Conservation (phyloP, 2,888 invertebrate genomes). For the Megalurothrips usitatus region DNA sequence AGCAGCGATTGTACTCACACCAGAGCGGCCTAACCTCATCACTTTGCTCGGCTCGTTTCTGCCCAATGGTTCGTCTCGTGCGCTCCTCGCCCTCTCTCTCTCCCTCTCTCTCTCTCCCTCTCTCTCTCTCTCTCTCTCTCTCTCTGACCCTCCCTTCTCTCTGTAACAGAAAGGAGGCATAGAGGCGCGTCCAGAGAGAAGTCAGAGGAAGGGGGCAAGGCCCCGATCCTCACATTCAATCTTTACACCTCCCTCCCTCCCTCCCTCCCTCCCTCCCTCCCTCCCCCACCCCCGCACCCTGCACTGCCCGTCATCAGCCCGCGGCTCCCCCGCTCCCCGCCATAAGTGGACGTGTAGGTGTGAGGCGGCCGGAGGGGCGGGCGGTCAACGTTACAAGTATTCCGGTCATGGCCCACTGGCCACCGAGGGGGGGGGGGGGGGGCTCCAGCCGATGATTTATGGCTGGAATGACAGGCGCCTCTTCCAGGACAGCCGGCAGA, state of each 20-base stretch:
- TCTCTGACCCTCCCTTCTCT: no score
- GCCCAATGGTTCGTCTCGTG: no score
- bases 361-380: not conserved
- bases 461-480: not conserved
- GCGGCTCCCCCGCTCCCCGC: not conserved
- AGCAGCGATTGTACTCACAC: no score
- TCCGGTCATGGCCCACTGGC: slow-evolving; percentile 13
- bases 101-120: no score
- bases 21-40: no score
- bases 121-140: no score
- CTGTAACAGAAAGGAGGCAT: no score
- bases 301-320: not conserved
- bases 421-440: not conserved
- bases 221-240: not conserved
- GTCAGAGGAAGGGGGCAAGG: no score
- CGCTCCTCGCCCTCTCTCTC: no score
- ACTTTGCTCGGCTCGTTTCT: no score
- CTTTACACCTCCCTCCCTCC: not conserved
- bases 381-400: not conserved
- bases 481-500: slow-evolving; percentile 23
- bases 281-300: not conserved
- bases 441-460: not conserved
- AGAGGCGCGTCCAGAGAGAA: no score
- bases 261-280: not conserved
- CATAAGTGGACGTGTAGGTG: not conserved